Conservation (phyloP, 1,140 invertebrate species). For the Dreissena rostriformis region DNA sequence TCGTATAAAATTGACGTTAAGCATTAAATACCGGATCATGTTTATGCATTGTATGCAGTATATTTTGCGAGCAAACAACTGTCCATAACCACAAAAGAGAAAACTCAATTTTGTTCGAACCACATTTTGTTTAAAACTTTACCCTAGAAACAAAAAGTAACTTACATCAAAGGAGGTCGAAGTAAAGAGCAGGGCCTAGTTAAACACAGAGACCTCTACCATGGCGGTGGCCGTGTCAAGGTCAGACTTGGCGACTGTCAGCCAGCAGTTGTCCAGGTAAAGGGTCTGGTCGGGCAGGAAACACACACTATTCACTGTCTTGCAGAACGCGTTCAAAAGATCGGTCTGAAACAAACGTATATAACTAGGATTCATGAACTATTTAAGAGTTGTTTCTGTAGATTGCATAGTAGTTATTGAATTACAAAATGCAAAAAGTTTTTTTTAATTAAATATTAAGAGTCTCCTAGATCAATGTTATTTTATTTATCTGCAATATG, state of each 20-base stretch:
- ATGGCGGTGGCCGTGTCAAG: background rate
- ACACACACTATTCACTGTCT: background rate
- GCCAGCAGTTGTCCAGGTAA: constrained; percentile 38
- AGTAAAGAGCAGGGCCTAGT: constrained; percentile 18
- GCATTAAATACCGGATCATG: background rate
- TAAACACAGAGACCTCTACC: constrained; percentile 19
- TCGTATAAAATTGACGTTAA: background rate
- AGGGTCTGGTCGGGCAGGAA: background rate
- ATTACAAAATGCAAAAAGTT: background rate
- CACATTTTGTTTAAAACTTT: no score
- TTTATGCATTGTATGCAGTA: background rate
- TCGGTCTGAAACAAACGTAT: background rate
- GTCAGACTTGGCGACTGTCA: constrained; percentile 21
- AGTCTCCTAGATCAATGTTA: no score
- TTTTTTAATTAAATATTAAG: background rate
- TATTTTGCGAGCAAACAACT: background rate
- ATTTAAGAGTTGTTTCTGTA: background rate
- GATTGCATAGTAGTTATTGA: background rate
- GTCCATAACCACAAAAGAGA: background rate
- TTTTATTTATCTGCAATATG: no score
- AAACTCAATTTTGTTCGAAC: background rate
- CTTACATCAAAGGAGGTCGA: constrained; percentile 4
- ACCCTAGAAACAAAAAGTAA: background rate
- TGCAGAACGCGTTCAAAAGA: no score
- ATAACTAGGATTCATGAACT: background rate